Conservation (phyloP, 23 tunicate genomes). For the Corella eumyota region DNA sequence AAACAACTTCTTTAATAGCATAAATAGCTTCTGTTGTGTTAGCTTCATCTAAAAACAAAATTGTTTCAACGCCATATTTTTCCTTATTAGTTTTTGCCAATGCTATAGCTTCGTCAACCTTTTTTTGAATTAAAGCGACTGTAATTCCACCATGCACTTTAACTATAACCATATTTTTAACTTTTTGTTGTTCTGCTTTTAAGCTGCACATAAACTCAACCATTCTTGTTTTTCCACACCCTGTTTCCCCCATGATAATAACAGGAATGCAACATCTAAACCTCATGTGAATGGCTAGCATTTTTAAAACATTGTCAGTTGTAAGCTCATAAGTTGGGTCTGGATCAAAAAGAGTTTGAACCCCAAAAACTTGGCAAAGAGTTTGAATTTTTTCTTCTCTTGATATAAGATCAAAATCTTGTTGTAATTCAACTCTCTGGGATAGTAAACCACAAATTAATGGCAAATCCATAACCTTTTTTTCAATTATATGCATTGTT, state of each 20-base stretch:
- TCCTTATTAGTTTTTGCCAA: conserved; percentile 15
- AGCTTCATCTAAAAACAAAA: conserved; percentile 66
- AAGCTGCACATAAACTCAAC: conserved; percentile 75
- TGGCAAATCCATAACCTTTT: conserved; percentile 5
- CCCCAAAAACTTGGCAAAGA: conserved; percentile 58
- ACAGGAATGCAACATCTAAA: conserved; percentile 59
- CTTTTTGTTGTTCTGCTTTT: conserved; percentile 9
- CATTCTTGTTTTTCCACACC: conserved; percentile 76
- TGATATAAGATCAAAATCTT: conserved; percentile 40
- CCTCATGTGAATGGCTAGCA: conserved; percentile 76
- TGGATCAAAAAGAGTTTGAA: conserved; percentile 18
- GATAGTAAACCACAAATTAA: conserved; percentile 28
- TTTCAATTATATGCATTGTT: conserved; percentile 14
- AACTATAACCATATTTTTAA: conserved; percentile 46
- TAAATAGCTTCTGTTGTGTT: conserved; percentile 77
- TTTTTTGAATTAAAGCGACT: conserved; percentile 29
- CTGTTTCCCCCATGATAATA: conserved; percentile 85
- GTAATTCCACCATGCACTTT: conserved; percentile 83
- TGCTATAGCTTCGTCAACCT: conserved; percentile 12
- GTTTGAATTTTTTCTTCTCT: conserved; percentile 26
- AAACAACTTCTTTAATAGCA: conserved; percentile 74
- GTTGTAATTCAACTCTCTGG: conserved; percentile 40
- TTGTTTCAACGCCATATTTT: conserved; percentile 24
- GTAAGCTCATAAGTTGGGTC: conserved; percentile 78
- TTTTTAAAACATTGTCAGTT: conserved; percentile 78